A percentile compares a stretch with the other conserved stretches of the same genome.
These are phyloP conservation scores for Chlamydotis undulata DNA, from an alignment of 2,113 vertebrate genomes.

Conservation along the genomic window DNA sequence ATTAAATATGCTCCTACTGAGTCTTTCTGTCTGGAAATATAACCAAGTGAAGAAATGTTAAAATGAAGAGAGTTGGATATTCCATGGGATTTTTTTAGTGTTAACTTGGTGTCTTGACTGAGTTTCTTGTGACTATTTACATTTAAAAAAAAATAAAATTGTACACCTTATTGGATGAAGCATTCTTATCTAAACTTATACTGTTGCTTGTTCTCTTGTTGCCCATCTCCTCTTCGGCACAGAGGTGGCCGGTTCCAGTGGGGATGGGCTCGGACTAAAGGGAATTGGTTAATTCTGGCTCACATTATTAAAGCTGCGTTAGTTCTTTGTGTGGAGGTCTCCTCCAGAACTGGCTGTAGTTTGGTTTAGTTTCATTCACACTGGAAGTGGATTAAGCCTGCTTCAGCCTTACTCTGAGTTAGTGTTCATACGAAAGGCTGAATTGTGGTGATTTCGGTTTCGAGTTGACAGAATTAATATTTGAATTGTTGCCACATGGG, in stretches of 20 bases:
- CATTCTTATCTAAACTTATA: rapidly evolving
- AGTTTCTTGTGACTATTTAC: neutral
- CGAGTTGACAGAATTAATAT: neutral
- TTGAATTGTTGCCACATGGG: neutral
- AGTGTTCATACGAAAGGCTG: neutral
- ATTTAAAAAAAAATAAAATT: neutral
- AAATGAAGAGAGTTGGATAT: neutral
- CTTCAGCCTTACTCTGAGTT: neutral
- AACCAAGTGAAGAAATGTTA: neutral
- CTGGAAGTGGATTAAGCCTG: neutral
- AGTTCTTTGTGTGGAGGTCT: neutral
- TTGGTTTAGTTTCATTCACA: neutral
- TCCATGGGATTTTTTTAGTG: neutral
- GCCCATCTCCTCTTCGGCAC: rapidly evolving
- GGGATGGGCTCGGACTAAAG: neutral
- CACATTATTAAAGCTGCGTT: neutral
- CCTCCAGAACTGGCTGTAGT: neutral
- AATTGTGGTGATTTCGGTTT: neutral
- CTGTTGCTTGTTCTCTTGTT: neutral
- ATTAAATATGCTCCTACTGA: conserved; percentile 56
- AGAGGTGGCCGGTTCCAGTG: neutral
- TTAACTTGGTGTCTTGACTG: neutral
- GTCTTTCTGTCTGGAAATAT: conserved; percentile 39
- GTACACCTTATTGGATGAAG: neutral
- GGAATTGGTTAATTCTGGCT: neutral